Evolutionary conservation across 2,113 vertebrate genomes (phyloP).

Genomic region (Stictonetta naevosa): DNA sequence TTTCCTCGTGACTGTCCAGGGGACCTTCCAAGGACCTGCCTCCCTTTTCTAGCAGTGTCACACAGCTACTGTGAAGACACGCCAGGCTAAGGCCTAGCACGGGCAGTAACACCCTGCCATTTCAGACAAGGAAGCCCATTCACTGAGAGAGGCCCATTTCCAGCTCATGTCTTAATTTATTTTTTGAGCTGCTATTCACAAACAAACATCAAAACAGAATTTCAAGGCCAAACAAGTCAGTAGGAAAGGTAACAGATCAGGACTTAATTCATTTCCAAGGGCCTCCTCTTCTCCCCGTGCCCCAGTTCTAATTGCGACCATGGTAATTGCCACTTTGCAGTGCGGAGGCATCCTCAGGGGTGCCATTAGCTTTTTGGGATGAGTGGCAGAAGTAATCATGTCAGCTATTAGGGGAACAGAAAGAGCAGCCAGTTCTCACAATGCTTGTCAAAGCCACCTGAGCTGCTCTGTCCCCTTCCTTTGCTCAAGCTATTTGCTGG

Average conservation of each 20-base stretch:
- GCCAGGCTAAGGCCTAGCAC: not conserved
- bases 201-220: not conserved
- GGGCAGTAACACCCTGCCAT: not conserved
- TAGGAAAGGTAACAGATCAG: not conserved
- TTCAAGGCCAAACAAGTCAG: not conserved
- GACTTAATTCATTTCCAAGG: not conserved
- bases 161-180: not conserved
- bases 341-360: not conserved
- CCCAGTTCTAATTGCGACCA: constrained; percentile 21
- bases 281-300: not conserved
- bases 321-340: constrained; percentile 29
- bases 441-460: not conserved
- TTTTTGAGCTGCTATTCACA: not conserved
- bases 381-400: constrained; percentile 57
- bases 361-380: constrained; percentile 14
- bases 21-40: not conserved
- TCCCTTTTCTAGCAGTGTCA: not conserved
- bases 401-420: constrained; percentile 52
- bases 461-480: not conserved
- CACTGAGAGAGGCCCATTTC: not conserved
- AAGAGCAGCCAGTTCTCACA: constrained; percentile 39
- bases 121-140: not conserved
- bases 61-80: not conserved
- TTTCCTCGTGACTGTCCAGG: not conserved
- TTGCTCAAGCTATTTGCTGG: not conserved